These are phyloP conservation scores for Lithophane ornitopus DNA, from an alignment of 2,888 invertebrate species.

Conservation along the genomic window DNA sequence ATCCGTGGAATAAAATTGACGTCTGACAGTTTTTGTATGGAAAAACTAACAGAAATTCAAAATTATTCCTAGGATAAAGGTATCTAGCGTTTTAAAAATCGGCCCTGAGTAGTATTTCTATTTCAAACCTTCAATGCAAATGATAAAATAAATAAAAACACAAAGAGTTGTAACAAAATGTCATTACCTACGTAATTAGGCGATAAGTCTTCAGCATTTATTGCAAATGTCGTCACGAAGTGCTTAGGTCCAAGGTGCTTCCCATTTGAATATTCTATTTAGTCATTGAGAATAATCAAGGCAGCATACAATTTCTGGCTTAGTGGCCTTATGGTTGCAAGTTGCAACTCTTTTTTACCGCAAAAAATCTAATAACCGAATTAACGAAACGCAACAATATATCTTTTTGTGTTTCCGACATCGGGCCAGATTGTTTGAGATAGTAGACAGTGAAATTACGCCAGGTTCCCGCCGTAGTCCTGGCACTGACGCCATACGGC, in stretches of 20 bases:
- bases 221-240: background rate
- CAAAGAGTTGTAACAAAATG: background rate
- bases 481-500: slow-evolving; percentile 79
- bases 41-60: too few relatives aligned
- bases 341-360: slow-evolving; percentile 14
- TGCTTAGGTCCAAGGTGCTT: background rate
- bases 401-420: slow-evolving; percentile 63
- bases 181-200: background rate
- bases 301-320: background rate
- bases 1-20: too few relatives aligned
- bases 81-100: too few relatives aligned
- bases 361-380: slow-evolving; percentile 25
- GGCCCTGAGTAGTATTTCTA: background rate
- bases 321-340: background rate
- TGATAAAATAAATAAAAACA: background rate
- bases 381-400: slow-evolving; percentile 54
- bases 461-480: slow-evolving; percentile 56
- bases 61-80: too few relatives aligned
- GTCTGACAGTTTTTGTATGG: too few relatives aligned
- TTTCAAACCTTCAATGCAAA: background rate
- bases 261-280: slow-evolving; percentile 3
- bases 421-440: slow-evolving; percentile 78
- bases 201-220: background rate
- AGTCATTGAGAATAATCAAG: background rate
- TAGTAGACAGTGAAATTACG: slow-evolving; percentile 84